Evolutionary conservation across 2,888 invertebrate species (phyloP).

Genomic region (Standfussiana lucernea): DNA sequence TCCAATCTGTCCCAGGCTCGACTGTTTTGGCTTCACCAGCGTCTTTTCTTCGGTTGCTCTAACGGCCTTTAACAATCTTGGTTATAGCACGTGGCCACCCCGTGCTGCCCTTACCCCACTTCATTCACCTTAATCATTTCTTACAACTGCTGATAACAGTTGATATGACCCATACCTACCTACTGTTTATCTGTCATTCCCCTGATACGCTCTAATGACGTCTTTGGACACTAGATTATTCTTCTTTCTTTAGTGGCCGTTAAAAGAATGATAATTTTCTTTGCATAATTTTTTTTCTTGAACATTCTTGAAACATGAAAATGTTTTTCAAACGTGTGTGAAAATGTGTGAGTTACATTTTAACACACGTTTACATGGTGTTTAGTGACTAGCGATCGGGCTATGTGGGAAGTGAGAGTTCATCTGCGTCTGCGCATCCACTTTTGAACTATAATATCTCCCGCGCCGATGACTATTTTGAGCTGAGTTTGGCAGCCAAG

Average conservation of each 20-base stretch:
- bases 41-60: background rate
- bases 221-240: constrained; percentile 21
- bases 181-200: constrained; percentile 52
- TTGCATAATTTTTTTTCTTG: background rate
- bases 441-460: background rate
- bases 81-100: background rate
- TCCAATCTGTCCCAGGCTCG: background rate
- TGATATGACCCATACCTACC: constrained; percentile 30
- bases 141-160: constrained; percentile 42
- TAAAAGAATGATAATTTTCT: background rate
- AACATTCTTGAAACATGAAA: background rate
- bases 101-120: constrained; percentile 21
- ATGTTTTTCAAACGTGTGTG: background rate
- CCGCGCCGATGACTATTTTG: background rate
- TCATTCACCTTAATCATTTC: constrained; percentile 31
- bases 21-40: background rate
- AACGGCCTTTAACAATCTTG: background rate
- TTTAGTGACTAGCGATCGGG: background rate
- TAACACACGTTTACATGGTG: too few relatives aligned
- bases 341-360: background rate
- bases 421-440: background rate
- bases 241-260: background rate
- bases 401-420: background rate
- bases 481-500: background rate
- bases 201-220: constrained; percentile 40